These are phyloP conservation scores for Neodontobutis hainanensis DNA, from an alignment of 2,113 vertebrate genomes.

Conservation along the genomic window DNA sequence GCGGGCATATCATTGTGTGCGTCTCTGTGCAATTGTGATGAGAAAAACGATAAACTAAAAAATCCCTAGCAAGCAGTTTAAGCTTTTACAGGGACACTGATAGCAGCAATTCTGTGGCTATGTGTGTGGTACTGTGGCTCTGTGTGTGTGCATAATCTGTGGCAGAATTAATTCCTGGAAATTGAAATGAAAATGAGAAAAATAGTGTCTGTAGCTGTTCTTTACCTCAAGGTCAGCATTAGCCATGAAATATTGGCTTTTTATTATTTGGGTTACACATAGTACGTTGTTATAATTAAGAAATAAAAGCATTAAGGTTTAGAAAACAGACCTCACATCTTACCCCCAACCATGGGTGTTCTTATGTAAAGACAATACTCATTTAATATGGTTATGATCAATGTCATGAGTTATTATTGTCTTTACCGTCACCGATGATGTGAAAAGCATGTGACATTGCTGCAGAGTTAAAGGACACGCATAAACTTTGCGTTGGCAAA, in stretches of 20 bases:
- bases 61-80: slow-evolving; percentile 55
- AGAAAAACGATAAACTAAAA: slow-evolving; percentile 48
- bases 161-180: slow-evolving; percentile 73
- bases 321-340: neutral
- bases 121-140: slow-evolving; percentile 11
- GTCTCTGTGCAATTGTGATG: slow-evolving; percentile 21
- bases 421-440: neutral
- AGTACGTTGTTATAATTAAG: too few species aligned
- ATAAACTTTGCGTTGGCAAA: slow-evolving; percentile 34
- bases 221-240: slow-evolving; percentile 66
- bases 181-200: slow-evolving; percentile 64
- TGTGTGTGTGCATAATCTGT: slow-evolving; percentile 58
- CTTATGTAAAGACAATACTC: neutral
- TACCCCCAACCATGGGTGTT: neutral
- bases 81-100: slow-evolving; percentile 47
- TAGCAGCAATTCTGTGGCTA: slow-evolving; percentile 18
- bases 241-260: neutral
- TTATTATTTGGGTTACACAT: neutral
- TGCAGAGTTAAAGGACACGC: slow-evolving; percentile 33
- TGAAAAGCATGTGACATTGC: slow-evolving; percentile 8
- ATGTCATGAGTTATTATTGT: too few species aligned
- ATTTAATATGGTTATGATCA: too few species aligned
- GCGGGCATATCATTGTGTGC: slow-evolving; percentile 38
- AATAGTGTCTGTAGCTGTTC: slow-evolving; percentile 32
- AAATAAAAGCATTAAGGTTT: too few species aligned